A percentile compares a stretch with the other conserved stretches of the same genome.
These are phyloP conservation scores for Magallana nippona DNA, from an alignment of 2,888 invertebrate genomes.

Conservation along the genomic window DNA sequence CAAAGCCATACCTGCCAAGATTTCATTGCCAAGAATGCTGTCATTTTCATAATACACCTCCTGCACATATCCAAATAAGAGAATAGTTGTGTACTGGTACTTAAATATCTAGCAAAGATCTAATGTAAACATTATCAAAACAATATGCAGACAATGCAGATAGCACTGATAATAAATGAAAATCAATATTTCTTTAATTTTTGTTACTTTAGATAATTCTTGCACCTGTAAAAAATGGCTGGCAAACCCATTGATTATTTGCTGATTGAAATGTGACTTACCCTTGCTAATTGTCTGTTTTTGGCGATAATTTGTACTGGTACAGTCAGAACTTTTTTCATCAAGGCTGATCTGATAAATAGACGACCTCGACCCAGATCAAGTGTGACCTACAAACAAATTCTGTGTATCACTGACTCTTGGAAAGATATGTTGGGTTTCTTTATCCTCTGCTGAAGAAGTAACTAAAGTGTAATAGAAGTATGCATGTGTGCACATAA, in stretches of 20 bases:
- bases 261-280: conserved; percentile 43
- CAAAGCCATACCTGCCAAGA: conserved; percentile 79
- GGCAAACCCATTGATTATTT: too few species aligned
- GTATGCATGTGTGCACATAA: too few species aligned
- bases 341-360: conserved; percentile 68
- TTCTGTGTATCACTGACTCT: too few species aligned
- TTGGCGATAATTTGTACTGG: conserved; percentile 62
- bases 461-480: neutral
- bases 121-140: too few species aligned
- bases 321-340: conserved; percentile 65
- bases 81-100: neutral
- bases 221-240: too few species aligned
- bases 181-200: too few species aligned
- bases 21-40: conserved; percentile 85
- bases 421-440: too few species aligned
- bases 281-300: conserved; percentile 60
- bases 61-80: conserved; percentile 80
- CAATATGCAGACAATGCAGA: too few species aligned
- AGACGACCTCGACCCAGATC: conserved; percentile 68
- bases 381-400: conserved; percentile 53
- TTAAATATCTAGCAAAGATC: too few species aligned
- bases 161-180: too few species aligned
- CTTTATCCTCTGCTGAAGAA: too few species aligned
- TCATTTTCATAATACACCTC: conserved; percentile 80
- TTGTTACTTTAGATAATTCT: too few species aligned